A percentile compares a stretch with the other conserved stretches of the same genome.
Evolutionary conservation across 2,113 vertebrate genomes (phyloP).

Genomic region (Vombatus ursinus): DNA sequence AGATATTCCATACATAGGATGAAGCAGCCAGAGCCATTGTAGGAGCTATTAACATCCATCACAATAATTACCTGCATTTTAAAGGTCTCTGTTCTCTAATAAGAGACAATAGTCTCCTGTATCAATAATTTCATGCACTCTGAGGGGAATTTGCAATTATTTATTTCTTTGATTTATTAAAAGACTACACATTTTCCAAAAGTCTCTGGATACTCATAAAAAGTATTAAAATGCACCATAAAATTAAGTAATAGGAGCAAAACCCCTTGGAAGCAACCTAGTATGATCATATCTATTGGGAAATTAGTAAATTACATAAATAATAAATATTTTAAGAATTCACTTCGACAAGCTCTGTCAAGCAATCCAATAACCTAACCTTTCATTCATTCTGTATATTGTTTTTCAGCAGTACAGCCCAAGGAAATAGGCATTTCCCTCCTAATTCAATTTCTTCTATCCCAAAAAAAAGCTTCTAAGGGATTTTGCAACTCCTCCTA

Average conservation of each 20-base stretch:
- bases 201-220: conserved; percentile 59
- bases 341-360: background rate
- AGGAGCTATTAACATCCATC: conserved; percentile 21
- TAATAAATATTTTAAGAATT: conserved; percentile 43
- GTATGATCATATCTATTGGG: background rate
- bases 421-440: background rate
- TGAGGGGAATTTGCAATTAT: conserved; percentile 44
- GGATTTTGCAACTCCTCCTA: conserved; percentile 14
- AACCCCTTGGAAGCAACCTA: conserved; percentile 30
- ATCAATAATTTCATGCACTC: background rate
- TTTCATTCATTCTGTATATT: conserved; percentile 26
- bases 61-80: conserved; percentile 25
- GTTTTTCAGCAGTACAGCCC: background rate
- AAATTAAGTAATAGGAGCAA: conserved; percentile 62
- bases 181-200: conserved; percentile 51
- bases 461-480: background rate
- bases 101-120: conserved; percentile 16
- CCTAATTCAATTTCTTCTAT: conserved; percentile 26
- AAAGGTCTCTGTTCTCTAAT: conserved; percentile 42
- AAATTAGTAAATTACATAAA: conserved; percentile 35
- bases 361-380: conserved; percentile 3
- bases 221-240: conserved; percentile 45
- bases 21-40: conserved; percentile 41
- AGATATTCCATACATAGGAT: conserved; percentile 1
- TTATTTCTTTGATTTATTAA: conserved; percentile 67